These are phyloP conservation scores for Cephalopholis sonnerati DNA, from an alignment of 2,113 vertebrate species.

Conservation along the genomic window DNA sequence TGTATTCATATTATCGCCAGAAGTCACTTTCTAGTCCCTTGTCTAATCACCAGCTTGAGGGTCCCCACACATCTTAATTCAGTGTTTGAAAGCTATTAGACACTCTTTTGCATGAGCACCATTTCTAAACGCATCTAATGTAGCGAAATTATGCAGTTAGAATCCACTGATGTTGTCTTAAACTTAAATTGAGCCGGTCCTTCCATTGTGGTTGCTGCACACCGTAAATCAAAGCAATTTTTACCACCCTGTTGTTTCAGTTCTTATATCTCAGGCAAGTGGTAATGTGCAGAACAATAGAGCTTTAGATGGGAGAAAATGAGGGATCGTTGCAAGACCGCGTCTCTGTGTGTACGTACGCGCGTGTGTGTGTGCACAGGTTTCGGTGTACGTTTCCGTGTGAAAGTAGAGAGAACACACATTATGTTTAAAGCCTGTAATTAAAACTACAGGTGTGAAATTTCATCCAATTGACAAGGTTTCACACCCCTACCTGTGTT, in stretches of 20 bases:
- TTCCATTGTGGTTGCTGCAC: background rate
- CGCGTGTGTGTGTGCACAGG: background rate
- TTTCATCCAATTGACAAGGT: slow-evolving; percentile 61
- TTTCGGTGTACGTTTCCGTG: slow-evolving; percentile 7
- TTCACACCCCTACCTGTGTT: slow-evolving; percentile 44
- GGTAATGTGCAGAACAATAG: slow-evolving; percentile 33
- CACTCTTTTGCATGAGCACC: slow-evolving; percentile 41
- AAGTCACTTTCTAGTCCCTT: slow-evolving; percentile 75
- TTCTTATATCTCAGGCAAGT: slow-evolving; percentile 1
- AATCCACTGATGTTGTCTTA: slow-evolving; percentile 36
- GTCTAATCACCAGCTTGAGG: slow-evolving; percentile 76
- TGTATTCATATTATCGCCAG: slow-evolving; percentile 58
- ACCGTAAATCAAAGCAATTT: slow-evolving; percentile 19
- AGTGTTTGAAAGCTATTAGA: slow-evolving; percentile 65
- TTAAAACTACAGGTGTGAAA: slow-evolving; percentile 69
- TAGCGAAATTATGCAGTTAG: slow-evolving; percentile 31
- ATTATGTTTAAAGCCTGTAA: slow-evolving; percentile 53
- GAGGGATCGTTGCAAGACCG: background rate
- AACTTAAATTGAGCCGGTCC: slow-evolving; percentile 17
- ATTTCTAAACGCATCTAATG: slow-evolving; percentile 52
- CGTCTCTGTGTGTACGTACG: background rate
- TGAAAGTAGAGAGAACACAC: slow-evolving; percentile 38
- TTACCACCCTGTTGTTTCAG: slow-evolving; percentile 24
- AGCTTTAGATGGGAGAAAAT: slow-evolving; percentile 23
- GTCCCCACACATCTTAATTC: slow-evolving; percentile 70